A percentile compares a stretch with the other conserved stretches of the same genome.
Conservation (phyloP, 2,113 vertebrate species). For the Lycaon pictus region DNA sequence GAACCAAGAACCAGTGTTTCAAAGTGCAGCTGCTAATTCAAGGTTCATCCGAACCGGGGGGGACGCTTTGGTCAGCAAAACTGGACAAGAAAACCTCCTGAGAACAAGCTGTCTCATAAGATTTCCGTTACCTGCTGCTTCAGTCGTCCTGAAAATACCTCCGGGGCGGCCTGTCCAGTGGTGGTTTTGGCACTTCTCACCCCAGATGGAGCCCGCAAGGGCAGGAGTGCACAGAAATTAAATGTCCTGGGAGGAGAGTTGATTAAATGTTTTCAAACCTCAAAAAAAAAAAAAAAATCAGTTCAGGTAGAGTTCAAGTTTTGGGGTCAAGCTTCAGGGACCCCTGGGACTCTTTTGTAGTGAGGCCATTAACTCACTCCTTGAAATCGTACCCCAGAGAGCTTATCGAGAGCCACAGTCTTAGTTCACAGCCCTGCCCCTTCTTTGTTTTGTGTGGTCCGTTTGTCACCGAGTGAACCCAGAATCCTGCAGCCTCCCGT, state of each 20-base stretch:
- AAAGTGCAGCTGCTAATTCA: slow-evolving; percentile 53
- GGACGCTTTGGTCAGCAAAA: slow-evolving; percentile 80
- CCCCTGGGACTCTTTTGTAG: slow-evolving; percentile 77
- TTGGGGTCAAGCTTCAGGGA: slow-evolving; percentile 75
- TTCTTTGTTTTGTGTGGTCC: slow-evolving; percentile 76
- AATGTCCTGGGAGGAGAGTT: slow-evolving; percentile 73
- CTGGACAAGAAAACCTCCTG: slow-evolving; percentile 67
- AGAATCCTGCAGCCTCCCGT: not conserved
- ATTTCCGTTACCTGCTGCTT: slow-evolving; percentile 71
- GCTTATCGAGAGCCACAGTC: slow-evolving; percentile 37
- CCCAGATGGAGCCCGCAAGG: slow-evolving; percentile 69
- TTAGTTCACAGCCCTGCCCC: slow-evolving; percentile 38
- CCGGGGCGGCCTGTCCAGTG: slow-evolving; percentile 11
- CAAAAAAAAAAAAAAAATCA: slow-evolving; percentile 52
- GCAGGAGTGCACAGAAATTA: slow-evolving; percentile 54
- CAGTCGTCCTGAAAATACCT: slow-evolving; percentile 48
- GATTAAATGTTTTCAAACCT: slow-evolving; percentile 76
- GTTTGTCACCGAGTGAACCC: slow-evolving; percentile 42
- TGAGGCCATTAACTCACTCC: slow-evolving; percentile 49
- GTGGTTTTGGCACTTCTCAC: slow-evolving; percentile 75
- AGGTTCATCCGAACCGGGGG: slow-evolving; percentile 67
- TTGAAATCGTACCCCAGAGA: slow-evolving; percentile 69
- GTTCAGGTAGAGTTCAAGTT: slow-evolving; percentile 84
- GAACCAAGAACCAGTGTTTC: not conserved
- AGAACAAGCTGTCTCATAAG: slow-evolving; percentile 68